These are phyloP conservation scores for Madoqua kirkii DNA, from an alignment of 2,113 vertebrate species.

Conservation along the genomic window DNA sequence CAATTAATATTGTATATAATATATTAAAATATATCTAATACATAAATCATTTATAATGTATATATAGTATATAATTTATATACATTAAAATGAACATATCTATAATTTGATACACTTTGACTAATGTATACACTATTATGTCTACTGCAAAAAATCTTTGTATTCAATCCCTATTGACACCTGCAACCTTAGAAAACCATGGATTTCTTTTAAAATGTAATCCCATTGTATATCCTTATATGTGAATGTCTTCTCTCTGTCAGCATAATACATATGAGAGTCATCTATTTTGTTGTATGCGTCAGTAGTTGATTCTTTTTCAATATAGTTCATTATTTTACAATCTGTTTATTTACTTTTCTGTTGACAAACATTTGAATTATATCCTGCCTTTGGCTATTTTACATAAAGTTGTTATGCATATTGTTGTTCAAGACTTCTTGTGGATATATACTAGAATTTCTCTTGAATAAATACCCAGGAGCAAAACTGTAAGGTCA, in stretches of 20 bases:
- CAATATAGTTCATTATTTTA: background rate
- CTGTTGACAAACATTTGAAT: background rate
- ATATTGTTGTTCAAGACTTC: background rate
- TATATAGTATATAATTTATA: background rate
- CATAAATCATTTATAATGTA: background rate
- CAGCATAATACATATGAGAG: background rate
- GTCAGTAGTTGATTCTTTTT: background rate
- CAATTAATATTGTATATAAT: background rate
- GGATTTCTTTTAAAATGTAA: background rate
- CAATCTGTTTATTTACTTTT: background rate
- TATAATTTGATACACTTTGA: background rate
- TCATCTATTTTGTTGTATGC: background rate
- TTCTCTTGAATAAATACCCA: background rate
- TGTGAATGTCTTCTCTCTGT: background rate
- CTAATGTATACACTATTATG: background rate
- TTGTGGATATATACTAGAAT: background rate
- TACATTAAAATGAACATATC: background rate
- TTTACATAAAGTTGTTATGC: background rate
- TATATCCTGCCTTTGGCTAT: background rate
- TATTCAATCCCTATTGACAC: background rate
- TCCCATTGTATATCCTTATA: background rate
- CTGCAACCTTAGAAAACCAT: background rate
- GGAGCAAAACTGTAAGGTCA: background rate
- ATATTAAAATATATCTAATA: background rate
- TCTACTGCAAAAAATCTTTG: background rate